Conservation (phyloP, 1,140 invertebrate genomes). For the Parasteatoda tepidariorum region DNA sequence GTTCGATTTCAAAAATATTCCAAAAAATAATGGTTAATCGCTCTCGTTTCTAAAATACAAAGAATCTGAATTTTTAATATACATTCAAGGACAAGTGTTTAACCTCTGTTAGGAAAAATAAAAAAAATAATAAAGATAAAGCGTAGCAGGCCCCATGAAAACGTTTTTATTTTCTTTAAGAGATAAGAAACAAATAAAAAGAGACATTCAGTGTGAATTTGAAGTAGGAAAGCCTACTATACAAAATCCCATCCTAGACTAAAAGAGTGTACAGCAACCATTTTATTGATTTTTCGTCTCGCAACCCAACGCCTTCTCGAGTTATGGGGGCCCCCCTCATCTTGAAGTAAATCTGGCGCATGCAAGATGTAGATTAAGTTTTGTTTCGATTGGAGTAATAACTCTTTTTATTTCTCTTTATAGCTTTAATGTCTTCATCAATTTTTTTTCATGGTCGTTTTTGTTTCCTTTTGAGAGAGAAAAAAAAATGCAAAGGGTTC, state of each 20-base stretch:
- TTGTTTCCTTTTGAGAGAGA: too few relatives aligned
- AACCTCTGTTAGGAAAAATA: too few relatives aligned
- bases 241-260: background rate
- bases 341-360: conserved; percentile 7
- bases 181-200: background rate
- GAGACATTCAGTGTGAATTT: background rate
- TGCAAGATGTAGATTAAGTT: conserved; percentile 57
- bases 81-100: too few relatives aligned
- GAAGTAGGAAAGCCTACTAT: background rate
- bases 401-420: conserved; percentile 52
- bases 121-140: too few relatives aligned
- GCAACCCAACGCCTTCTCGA: background rate
- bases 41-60: too few relatives aligned
- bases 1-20: too few relatives aligned
- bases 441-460: background rate
- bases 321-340: conserved; percentile 11
- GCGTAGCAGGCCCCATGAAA: background rate
- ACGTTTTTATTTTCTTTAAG: background rate
- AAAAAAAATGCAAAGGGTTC: too few relatives aligned
- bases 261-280: background rate
- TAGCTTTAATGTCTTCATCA: conserved; percentile 53
- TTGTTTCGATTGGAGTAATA: conserved; percentile 50
- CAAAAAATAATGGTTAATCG: too few relatives aligned
- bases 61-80: too few relatives aligned
- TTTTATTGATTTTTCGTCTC: conserved; percentile 12